Evolutionary conservation across 2,888 invertebrate species (phyloP).

Genomic region (Pachliopta kotzebuea): DNA sequence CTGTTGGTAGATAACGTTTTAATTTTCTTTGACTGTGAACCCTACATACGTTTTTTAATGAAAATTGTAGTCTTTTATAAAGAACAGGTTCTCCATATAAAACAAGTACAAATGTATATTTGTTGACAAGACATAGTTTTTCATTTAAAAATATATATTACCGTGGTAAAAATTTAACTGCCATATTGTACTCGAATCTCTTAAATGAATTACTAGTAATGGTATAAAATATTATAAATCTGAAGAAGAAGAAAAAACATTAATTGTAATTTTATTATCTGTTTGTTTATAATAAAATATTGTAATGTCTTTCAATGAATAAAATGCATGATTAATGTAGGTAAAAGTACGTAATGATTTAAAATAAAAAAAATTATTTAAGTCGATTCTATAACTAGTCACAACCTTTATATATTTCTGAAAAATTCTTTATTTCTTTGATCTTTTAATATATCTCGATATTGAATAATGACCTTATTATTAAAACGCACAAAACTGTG

Average conservation of each 20-base stretch:
- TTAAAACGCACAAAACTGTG: background rate
- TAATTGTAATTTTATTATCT: too few relatives aligned
- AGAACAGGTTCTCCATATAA: background rate
- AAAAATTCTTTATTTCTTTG: too few relatives aligned
- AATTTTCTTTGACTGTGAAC: conserved; percentile 7
- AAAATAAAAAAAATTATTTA: too few relatives aligned
- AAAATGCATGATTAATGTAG: too few relatives aligned
- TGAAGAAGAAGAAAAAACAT: background rate
- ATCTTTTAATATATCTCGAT: too few relatives aligned
- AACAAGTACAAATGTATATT: background rate
- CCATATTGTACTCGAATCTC: background rate
- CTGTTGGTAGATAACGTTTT: background rate
- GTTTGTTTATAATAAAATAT: too few relatives aligned
- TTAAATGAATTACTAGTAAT: background rate
- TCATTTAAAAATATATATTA: background rate
- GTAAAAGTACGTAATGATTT: too few relatives aligned
- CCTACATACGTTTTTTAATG: background rate
- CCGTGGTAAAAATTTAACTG: background rate
- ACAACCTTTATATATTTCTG: too few relatives aligned
- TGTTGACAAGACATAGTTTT: background rate
- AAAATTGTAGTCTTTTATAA: conserved; percentile 1
- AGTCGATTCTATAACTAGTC: too few relatives aligned
- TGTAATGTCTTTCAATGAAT: too few relatives aligned
- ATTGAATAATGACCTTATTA: background rate
- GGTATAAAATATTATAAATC: background rate